Percentiles rank a stretch among this genome's conserved stretches.
Conservation (phyloP, 2,113 vertebrate genomes). For the Hiodon alosoides region DNA sequence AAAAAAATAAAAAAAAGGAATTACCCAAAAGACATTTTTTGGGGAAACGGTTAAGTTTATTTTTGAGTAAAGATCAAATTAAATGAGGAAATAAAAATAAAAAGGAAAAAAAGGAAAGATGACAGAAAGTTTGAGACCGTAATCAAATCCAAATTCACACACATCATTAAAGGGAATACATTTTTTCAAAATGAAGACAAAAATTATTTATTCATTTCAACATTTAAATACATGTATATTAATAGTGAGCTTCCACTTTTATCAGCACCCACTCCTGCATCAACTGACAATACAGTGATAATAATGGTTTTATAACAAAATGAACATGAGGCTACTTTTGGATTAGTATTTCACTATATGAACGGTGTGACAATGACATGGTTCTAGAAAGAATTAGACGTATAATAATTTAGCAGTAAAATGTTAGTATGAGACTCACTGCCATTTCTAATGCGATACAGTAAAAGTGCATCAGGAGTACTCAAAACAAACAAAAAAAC, state of each 20-base stretch:
- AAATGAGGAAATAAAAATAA: slow-evolving; percentile 29
- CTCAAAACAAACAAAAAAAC: slow-evolving; percentile 8
- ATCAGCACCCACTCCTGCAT: slow-evolving; percentile 24
- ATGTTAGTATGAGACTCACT: not conserved
- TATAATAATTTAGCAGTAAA: slow-evolving; percentile 27
- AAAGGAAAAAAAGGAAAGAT: slow-evolving; percentile 34
- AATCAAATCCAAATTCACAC: slow-evolving; percentile 29
- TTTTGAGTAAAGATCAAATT: slow-evolving; percentile 57
- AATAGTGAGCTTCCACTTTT: slow-evolving; percentile 25
- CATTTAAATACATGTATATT: slow-evolving; percentile 42
- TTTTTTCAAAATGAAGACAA: too few relatives aligned
- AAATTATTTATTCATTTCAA: slow-evolving; percentile 53
- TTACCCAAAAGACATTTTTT: not conserved
- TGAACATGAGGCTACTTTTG: slow-evolving; percentile 14
- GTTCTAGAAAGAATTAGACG: slow-evolving; percentile 42
- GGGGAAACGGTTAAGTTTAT: slow-evolving; percentile 34
- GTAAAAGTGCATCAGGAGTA: slow-evolving; percentile 27
- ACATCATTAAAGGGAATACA: not conserved
- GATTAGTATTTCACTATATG: not conserved
- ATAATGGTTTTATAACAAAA: slow-evolving; percentile 31
- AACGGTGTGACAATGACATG: slow-evolving; percentile 38
- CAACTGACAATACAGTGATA: slow-evolving; percentile 24
- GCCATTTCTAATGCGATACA: slow-evolving; percentile 9
- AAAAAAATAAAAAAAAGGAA: not conserved
- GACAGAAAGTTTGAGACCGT: slow-evolving; percentile 41